These are phyloP conservation scores for Octopus bimaculoides DNA, from an alignment of 1,140 invertebrate genomes.

Conservation along the genomic window DNA sequence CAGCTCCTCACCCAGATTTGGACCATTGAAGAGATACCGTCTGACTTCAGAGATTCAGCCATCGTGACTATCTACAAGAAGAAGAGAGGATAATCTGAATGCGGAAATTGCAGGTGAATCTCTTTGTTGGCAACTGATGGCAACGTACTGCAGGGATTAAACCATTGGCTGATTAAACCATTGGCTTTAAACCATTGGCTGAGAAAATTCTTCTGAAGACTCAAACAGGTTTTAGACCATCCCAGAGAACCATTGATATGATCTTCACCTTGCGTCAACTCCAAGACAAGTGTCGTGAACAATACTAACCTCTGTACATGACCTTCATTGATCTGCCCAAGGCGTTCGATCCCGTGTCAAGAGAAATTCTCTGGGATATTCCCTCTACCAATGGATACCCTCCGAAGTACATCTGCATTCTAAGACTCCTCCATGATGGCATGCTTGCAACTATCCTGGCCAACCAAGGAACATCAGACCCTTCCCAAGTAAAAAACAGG, in stretches of 20 bases:
- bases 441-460: no score
- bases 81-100: neutral
- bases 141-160: neutral
- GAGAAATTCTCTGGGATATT: constrained; percentile 3
- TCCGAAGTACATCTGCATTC: no score
- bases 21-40: neutral
- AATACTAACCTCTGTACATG: neutral
- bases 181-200: neutral
- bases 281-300: neutral
- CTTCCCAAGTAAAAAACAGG: no score
- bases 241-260: neutral
- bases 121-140: neutral
- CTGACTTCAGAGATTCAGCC: neutral
- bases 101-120: neutral
- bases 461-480: no score
- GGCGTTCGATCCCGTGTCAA: neutral
- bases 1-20: neutral
- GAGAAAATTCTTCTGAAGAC: neutral
- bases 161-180: no score
- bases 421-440: no score
- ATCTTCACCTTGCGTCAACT: constrained; percentile 1
- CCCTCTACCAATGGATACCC: neutral
- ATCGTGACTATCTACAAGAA: constrained; percentile 3
- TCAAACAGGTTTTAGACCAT: neutral
- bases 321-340: constrained; percentile 1